These are phyloP conservation scores for Ephialtes manifestator DNA, from an alignment of 2,888 invertebrate genomes.

Conservation along the genomic window DNA sequence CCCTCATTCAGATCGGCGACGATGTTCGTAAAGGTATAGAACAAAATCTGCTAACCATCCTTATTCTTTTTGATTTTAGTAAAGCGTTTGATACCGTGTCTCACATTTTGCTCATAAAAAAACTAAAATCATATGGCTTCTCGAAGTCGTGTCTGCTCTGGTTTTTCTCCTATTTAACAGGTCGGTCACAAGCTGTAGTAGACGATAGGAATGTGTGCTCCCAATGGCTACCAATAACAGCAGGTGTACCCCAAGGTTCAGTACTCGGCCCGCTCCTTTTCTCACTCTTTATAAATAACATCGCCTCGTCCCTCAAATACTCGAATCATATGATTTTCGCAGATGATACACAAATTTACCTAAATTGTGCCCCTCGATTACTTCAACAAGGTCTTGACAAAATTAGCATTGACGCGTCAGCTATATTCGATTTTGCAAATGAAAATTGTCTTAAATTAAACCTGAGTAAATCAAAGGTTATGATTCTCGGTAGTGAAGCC, in stretches of 20 bases:
- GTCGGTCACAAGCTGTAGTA: background rate
- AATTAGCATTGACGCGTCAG: too few relatives aligned
- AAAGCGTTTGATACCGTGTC: background rate
- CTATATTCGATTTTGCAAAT: too few relatives aligned
- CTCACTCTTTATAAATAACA: background rate
- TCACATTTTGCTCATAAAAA: background rate
- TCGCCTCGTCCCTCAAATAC: background rate
- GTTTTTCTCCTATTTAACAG: constrained; percentile 12
- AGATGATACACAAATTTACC: too few relatives aligned
- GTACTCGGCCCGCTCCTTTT: constrained; percentile 6
- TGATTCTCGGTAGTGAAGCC: too few relatives aligned
- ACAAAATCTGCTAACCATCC: constrained; percentile 2
- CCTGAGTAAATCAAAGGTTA: too few relatives aligned
- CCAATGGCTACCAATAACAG: background rate
- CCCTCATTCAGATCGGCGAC: background rate
- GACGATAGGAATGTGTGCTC: background rate
- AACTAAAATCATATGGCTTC: background rate
- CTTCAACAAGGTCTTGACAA: too few relatives aligned
- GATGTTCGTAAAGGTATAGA: constrained; percentile 30
- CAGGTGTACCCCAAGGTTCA: constrained; percentile 5
- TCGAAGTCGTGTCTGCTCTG: too few relatives aligned
- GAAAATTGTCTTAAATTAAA: too few relatives aligned
- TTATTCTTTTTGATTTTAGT: constrained; percentile 28
- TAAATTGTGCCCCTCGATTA: too few relatives aligned
- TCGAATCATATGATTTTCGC: background rate